phyloP scores from a whole-genome alignment of 2,888 invertebrate species.

The Polymixis flavicincta region DNA sequence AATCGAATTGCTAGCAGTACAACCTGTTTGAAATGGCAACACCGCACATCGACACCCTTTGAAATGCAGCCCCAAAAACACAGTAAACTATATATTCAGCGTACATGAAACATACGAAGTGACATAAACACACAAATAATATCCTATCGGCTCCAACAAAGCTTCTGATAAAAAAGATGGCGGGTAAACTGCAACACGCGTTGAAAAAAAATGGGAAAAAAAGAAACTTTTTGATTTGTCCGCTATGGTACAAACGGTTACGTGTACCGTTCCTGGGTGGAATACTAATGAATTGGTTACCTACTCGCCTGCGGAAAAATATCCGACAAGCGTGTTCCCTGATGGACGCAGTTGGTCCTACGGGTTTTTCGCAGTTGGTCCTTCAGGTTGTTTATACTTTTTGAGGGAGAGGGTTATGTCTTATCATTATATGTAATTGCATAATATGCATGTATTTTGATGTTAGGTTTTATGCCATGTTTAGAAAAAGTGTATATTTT shows the following conservation, averaged over 20 bases:
- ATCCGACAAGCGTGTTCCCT: constrained; percentile 56
- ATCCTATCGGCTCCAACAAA: constrained; percentile 36
- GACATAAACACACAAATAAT: constrained; percentile 46
- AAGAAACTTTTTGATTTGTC: constrained; percentile 72
- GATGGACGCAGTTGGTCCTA: constrained; percentile 53
- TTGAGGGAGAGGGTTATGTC: neutral
- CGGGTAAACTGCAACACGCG: constrained; percentile 58
- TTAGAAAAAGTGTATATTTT: neutral
- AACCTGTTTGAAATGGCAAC: constrained; percentile 6
- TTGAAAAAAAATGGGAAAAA: constrained; percentile 49
- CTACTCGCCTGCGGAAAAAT: constrained; percentile 64
- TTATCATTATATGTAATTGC: constrained; percentile 2
- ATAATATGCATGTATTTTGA: too few relatives aligned
- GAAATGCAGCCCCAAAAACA: constrained; percentile 25
- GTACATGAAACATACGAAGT: constrained; percentile 17
- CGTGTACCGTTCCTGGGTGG: constrained; percentile 64
- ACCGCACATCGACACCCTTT: constrained; percentile 29
- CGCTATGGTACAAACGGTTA: constrained; percentile 63
- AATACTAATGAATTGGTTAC: constrained; percentile 80
- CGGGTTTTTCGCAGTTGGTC: constrained; percentile 28
- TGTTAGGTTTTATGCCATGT: neutral
- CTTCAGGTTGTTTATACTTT: constrained; percentile 14
- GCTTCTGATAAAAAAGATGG: constrained; percentile 48
- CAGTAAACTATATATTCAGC: constrained; percentile 41
- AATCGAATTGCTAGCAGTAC: constrained; percentile 17